These are phyloP conservation scores for Ophion slaviceki DNA, from an alignment of 2,888 invertebrate genomes.

Conservation along the genomic window DNA sequence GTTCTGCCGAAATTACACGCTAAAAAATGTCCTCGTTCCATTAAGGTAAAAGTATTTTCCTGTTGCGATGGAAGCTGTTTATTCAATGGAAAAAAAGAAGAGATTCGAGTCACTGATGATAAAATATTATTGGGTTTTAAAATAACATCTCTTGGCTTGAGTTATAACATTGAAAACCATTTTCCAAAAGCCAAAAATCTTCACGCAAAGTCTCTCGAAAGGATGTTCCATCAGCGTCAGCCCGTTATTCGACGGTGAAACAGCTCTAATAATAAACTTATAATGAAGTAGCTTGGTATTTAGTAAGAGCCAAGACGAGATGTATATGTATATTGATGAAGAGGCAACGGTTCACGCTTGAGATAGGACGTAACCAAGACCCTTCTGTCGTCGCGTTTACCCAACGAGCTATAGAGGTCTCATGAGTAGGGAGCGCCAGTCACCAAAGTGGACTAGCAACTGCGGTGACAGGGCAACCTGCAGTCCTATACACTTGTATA, in stretches of 20 bases:
- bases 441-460: conserved; percentile 38
- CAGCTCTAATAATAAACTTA: conserved; percentile 39
- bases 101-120: background rate
- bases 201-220: background rate
- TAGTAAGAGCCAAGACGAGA: conserved; percentile 12
- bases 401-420: conserved; percentile 53
- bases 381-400: conserved; percentile 50
- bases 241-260: conserved; percentile 12
- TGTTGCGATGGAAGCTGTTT: background rate
- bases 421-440: conserved; percentile 33
- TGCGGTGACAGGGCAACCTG: conserved; percentile 16
- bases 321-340: background rate
- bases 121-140: background rate
- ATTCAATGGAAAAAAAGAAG: background rate
- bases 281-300: conserved; percentile 53
- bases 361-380: background rate
- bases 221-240: background rate
- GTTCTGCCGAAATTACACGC: conserved; percentile 37
- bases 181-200: background rate
- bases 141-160: background rate
- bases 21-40: conserved; percentile 41
- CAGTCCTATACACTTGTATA: conserved; percentile 4
- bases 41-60: background rate
- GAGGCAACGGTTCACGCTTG: background rate
- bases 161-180: background rate